Conservation (phyloP, 2,113 vertebrate species). For the Burhinus oedicnemus region DNA sequence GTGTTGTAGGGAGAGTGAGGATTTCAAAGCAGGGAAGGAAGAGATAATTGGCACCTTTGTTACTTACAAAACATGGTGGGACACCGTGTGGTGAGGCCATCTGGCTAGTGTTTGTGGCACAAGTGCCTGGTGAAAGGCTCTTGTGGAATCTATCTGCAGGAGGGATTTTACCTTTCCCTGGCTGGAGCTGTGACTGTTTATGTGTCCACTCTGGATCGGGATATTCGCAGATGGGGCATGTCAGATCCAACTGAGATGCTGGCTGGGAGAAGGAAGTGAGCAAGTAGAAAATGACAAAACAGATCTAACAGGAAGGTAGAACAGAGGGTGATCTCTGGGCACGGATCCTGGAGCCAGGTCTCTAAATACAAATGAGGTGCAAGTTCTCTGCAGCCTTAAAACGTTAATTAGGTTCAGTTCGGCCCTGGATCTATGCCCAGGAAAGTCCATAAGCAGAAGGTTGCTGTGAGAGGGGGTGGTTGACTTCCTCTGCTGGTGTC, state of each 20-base stretch:
- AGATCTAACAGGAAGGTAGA: background rate
- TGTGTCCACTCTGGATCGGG: background rate
- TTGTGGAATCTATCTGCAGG: background rate
- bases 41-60: background rate
- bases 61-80: background rate
- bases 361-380: background rate
- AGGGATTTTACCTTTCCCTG: background rate
- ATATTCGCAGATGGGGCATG: background rate
- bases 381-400: background rate
- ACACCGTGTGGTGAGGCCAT: slow-evolving; percentile 12
- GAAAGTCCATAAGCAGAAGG: background rate
- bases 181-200: background rate
- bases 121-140: background rate
- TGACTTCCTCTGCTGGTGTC: background rate
- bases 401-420: background rate
- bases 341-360: background rate
- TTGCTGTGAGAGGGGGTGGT: background rate
- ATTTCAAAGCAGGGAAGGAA: background rate
- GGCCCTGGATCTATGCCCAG: background rate
- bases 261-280: background rate
- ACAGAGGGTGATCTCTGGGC: background rate
- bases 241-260: background rate
- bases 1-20: background rate
- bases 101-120: background rate
- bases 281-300: background rate